Base-by-base conservation (phyloP, 2,113 vertebrate genomes). In the Gorsachius goisagi region DNA sequence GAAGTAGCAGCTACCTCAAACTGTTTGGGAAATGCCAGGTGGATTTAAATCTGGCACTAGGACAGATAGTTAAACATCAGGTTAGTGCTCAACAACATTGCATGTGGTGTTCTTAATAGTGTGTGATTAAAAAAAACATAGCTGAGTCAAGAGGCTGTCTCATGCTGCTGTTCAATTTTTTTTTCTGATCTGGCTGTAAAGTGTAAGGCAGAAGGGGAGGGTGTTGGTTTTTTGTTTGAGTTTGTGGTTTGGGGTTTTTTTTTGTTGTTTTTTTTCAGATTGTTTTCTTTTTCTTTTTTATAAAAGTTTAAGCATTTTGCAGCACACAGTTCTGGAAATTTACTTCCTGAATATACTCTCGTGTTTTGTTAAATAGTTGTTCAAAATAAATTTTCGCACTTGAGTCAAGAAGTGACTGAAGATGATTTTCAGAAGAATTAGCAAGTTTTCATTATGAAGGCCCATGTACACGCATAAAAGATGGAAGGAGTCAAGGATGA, bases 11-110 rank as follows among this genome's bases (percentile, higher is more conserved):
- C 96, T 99, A 99, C 95, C 98, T 99, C 55, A 99, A 99, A 93
- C 98, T 99, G 47, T 99, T 99, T 91, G 99, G 99, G 47, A 99
- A 99, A 97, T 99, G 99, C 96, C 99, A 99, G 89, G 99, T 99
- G 58, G 99, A 99, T 95, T 98, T 99, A 85, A 98, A 99, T 97
- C 98, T 99, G 96, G 99, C 99, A 12, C 97, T 99, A 26, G 99
- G 99, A 79, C 99, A 99, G 97, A 99, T 99, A 68, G 99, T 99
- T 86, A 99, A 99, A 87, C 99, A 99, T 97, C 99, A 99, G 98
- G 99, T 99, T 59, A 79, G 95, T 87, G 66, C 4, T 64, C 17
- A 41, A 3, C n/a, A 32, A 74, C 71, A 37, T 91, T 81, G 27
- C 5, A 2, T 24, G 19, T 67, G 20, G 39, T 80, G 13, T 32